These are phyloP conservation scores for Bungarus multicinctus DNA, from an alignment of 2,113 vertebrate species.

Conservation along the genomic window DNA sequence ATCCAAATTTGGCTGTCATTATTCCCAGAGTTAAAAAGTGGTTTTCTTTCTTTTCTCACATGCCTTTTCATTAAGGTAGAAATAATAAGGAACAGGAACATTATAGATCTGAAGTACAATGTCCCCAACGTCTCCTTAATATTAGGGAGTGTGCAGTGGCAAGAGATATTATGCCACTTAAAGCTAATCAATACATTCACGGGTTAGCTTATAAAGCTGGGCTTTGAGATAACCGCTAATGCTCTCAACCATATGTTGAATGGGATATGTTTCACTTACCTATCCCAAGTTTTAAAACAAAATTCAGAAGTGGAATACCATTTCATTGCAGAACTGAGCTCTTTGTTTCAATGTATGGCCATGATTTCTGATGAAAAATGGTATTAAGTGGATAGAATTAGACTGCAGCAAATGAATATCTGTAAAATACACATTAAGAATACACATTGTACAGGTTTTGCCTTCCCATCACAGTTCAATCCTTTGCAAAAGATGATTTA, in stretches of 20 bases:
- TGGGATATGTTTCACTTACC: not conserved
- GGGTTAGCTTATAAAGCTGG: not conserved
- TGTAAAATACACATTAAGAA: not conserved
- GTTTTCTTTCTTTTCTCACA: not conserved
- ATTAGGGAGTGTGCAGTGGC: not conserved
- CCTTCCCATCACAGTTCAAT: not conserved
- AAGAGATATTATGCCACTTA: not conserved
- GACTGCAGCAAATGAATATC: not conserved
- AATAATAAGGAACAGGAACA: not conserved
- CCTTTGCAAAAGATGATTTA: not conserved
- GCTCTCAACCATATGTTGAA: not conserved
- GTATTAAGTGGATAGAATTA: not conserved
- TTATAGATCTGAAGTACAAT: not conserved
- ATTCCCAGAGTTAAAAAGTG: not conserved
- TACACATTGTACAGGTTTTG: not conserved
- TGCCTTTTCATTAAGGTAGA: not conserved
- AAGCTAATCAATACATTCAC: not conserved
- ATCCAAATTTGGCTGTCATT: slow-evolving; percentile 11
- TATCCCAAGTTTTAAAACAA: not conserved
- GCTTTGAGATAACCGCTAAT: not conserved
- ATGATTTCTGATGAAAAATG: not conserved
- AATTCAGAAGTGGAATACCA: not conserved
- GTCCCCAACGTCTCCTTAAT: not conserved
- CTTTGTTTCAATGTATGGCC: not conserved
- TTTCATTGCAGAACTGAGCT: not conserved